A percentile compares a stretch with the other conserved stretches of the same genome.
Conservation (phyloP, 2,797 vertebrate species). For the Syngnathus rostellatus region DNA sequence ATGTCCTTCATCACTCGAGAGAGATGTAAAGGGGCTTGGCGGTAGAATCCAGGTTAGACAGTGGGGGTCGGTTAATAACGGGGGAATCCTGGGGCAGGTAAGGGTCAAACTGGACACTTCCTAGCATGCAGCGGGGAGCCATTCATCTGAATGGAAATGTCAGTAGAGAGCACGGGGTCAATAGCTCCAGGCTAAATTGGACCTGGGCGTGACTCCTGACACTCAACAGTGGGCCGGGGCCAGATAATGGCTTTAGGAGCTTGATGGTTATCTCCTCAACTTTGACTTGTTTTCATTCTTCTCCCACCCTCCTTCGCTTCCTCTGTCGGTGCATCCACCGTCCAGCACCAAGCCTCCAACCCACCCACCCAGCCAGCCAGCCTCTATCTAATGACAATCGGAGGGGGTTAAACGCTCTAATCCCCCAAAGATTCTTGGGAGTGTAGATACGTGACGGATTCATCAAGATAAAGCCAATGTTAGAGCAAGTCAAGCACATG, state of each 20-base stretch:
- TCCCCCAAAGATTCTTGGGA: slow-evolving; percentile 47
- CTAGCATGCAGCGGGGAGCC: slow-evolving; percentile 64
- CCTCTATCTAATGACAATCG: slow-evolving; percentile 50
- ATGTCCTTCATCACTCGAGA: slow-evolving; percentile 51
- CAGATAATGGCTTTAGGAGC: slow-evolving; percentile 74
- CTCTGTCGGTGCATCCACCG: slow-evolving; percentile 21
- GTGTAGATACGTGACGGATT: slow-evolving; percentile 55
- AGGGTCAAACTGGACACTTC: slow-evolving; percentile 74
- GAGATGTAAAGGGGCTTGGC: slow-evolving; percentile 7
- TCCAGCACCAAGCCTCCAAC: neutral
- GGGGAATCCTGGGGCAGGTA: slow-evolving; percentile 63
- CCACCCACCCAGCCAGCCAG: neutral
- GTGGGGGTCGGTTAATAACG: slow-evolving; percentile 53
- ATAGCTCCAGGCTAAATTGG: slow-evolving; percentile 65
- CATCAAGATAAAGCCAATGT: slow-evolving; percentile 38
- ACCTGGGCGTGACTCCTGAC: slow-evolving; percentile 72
- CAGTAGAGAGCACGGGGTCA: slow-evolving; percentile 64
- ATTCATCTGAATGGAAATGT: slow-evolving; percentile 74
- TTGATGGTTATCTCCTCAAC: slow-evolving; percentile 74
- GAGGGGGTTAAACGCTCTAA: slow-evolving; percentile 63
- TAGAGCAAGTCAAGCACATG: slow-evolving; percentile 29
- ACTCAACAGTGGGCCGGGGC: slow-evolving; percentile 61
- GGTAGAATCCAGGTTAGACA: slow-evolving; percentile 55
- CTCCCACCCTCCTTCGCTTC: slow-evolving; percentile 26
- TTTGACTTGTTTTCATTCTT: slow-evolving; percentile 72